A percentile compares a stretch with the other conserved stretches of the same genome.
Evolutionary conservation across 2,113 vertebrate genomes (phyloP).

Genomic region (Micronisus gabar): DNA sequence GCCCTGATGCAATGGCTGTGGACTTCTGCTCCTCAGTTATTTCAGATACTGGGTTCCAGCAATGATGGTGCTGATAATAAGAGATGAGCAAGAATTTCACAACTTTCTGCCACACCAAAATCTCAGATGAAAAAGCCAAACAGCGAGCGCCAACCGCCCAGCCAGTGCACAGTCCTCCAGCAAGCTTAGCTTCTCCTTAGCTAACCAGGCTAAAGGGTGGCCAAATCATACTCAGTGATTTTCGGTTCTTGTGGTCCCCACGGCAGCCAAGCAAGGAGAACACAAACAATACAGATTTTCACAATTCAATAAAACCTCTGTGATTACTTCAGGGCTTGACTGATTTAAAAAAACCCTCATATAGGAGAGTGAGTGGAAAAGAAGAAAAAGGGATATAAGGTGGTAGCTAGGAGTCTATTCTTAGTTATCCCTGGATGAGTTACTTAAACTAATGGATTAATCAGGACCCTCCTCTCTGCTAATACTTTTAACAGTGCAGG

Average conservation of each 20-base stretch:
- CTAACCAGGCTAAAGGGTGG: neutral
- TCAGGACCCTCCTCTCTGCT: neutral
- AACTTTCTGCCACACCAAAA: neutral
- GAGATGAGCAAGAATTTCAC: neutral
- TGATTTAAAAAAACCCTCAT: neutral
- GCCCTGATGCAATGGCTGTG: neutral
- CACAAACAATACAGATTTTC: neutral
- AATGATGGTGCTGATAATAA: neutral
- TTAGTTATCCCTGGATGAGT: neutral
- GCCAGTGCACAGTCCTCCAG: neutral
- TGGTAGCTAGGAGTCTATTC: neutral
- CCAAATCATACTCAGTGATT: neutral
- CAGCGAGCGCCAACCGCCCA: fast-evolving
- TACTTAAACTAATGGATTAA: neutral
- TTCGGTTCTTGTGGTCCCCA: neutral
- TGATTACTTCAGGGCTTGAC: neutral
- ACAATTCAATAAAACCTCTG: neutral
- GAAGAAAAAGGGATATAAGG: neutral
- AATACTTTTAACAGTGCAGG: neutral
- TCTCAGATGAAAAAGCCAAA: neutral
- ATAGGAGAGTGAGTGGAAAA: neutral
- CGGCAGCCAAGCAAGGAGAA: neutral
- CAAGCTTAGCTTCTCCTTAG: neutral
- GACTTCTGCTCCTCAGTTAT: neutral
- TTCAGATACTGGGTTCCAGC: neutral